Conservation (phyloP, 2,797 vertebrate species). For the Coregonus ussuriensis region DNA sequence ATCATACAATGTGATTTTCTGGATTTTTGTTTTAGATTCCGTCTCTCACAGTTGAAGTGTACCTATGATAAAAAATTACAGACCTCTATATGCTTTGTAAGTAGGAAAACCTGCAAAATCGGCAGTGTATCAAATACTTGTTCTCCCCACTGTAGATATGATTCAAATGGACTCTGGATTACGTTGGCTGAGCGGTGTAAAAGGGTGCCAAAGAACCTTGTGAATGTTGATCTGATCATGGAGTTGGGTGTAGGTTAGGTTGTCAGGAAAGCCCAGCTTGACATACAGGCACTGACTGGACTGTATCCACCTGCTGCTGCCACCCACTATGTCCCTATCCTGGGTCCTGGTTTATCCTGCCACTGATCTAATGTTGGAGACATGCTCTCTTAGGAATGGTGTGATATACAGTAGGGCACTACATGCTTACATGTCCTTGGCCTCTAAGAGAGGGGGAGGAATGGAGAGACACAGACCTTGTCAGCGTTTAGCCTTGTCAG, state of each 20-base stretch:
- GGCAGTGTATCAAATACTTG: no score
- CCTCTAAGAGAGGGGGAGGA: slow-evolving; percentile 5
- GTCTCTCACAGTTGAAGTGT: no score
- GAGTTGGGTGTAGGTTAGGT: slow-evolving; percentile 41
- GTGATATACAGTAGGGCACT: slow-evolving; percentile 62
- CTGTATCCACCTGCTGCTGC: slow-evolving; percentile 27
- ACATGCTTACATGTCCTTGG: slow-evolving; percentile 40
- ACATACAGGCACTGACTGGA: slow-evolving; percentile 45
- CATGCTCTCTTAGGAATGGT: slow-evolving; percentile 72
- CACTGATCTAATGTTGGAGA: slow-evolving; percentile 76
- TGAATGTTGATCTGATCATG: slow-evolving; percentile 59
- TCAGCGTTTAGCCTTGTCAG: slow-evolving; percentile 1
- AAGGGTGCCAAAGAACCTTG: slow-evolving; percentile 50
- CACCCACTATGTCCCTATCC: slow-evolving; percentile 52
- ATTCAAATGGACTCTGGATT: slow-evolving; percentile 59
- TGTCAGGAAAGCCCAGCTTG: slow-evolving; percentile 46
- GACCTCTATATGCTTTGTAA: no score
- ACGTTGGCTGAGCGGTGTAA: slow-evolving; percentile 43
- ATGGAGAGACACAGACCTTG: background rate
- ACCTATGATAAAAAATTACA: no score
- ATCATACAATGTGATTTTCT: no score
- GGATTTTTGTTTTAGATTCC: no score
- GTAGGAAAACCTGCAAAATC: no score
- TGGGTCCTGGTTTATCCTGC: slow-evolving; percentile 66
- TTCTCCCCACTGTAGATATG: no score